These are phyloP conservation scores for Emydura subglobosa DNA, from an alignment of 2,113 vertebrate species.

Conservation along the genomic window DNA sequence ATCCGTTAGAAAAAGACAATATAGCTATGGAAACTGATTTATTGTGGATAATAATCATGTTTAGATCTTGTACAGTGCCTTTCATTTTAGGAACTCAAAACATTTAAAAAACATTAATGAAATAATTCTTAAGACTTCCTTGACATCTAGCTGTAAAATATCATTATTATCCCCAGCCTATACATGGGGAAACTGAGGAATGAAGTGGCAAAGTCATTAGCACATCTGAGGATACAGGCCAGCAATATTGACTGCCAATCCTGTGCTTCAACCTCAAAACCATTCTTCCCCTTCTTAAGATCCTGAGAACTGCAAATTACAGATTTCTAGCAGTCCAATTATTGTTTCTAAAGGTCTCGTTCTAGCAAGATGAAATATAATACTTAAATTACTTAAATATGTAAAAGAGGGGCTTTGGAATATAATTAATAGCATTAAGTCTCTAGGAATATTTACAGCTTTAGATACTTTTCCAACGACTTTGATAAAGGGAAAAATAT, in stretches of 20 bases:
- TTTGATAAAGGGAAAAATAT: not conserved
- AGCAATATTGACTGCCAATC: not conserved
- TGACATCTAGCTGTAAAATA: constrained; percentile 3
- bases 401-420: constrained; percentile 47
- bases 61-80: constrained; percentile 4
- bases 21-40: not conserved
- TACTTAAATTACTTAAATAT: constrained; percentile 57
- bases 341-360: constrained; percentile 61
- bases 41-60: constrained; percentile 33
- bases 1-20: not conserved
- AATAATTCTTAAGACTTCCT: constrained; percentile 36
- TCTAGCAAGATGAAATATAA: constrained; percentile 55
- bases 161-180: constrained; percentile 7
- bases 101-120: constrained; percentile 22
- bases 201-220: constrained; percentile 9
- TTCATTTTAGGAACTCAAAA: constrained; percentile 50
- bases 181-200: constrained; percentile 18
- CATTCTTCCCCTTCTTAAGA: constrained; percentile 36
- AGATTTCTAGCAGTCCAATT: constrained; percentile 59
- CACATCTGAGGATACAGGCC: not conserved
- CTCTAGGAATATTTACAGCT: constrained; percentile 38
- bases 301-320: constrained; percentile 57
- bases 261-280: constrained; percentile 30
- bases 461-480: not conserved
- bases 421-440: constrained; percentile 46